These are phyloP conservation scores for Dendrolimus houi DNA, from an alignment of 2,888 invertebrate species.

Conservation along the genomic window DNA sequence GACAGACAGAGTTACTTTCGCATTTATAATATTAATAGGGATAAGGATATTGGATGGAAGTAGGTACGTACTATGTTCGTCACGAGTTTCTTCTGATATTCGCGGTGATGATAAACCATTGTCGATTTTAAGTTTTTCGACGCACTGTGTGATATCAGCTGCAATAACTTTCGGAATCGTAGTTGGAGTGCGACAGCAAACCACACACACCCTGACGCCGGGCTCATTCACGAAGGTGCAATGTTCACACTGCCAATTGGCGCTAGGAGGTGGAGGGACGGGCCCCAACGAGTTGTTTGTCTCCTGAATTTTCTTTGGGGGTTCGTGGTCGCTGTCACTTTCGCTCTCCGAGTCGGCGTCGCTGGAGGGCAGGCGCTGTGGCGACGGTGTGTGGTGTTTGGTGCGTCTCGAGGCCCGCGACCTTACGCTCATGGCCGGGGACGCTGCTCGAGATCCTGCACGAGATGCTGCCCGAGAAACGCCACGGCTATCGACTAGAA, in stretches of 20 bases:
- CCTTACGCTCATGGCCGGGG: constrained; percentile 81
- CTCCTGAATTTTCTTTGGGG: constrained; percentile 6
- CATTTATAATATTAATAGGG: too few relatives aligned
- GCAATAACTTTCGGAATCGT: constrained; percentile 36
- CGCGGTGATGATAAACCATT: neutral
- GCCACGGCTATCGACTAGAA: constrained; percentile 61
- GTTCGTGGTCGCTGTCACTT: constrained; percentile 34
- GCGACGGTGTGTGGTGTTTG: constrained; percentile 56
- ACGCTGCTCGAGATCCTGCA: constrained; percentile 79
- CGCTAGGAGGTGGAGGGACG: constrained; percentile 70
- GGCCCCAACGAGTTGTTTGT: constrained; percentile 50
- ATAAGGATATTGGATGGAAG: too few relatives aligned
- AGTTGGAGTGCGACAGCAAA: constrained; percentile 90
- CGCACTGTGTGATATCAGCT: constrained; percentile 15
- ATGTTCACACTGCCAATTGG: constrained; percentile 91
- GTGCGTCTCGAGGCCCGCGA: constrained; percentile 80
- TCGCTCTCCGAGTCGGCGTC: constrained; percentile 80
- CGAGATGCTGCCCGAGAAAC: constrained; percentile 74
- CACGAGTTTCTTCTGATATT: constrained; percentile 29
- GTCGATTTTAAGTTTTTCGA: constrained; percentile 23
- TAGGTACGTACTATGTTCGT: constrained; percentile 76
- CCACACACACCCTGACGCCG: constrained; percentile 85
- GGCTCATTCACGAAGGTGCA: constrained; percentile 92
- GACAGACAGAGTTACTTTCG: too few relatives aligned
- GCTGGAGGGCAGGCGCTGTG: constrained; percentile 59